These are phyloP conservation scores for Buphagus erythrorhynchus DNA, from an alignment of 2,797 vertebrate genomes.

Conservation along the genomic window DNA sequence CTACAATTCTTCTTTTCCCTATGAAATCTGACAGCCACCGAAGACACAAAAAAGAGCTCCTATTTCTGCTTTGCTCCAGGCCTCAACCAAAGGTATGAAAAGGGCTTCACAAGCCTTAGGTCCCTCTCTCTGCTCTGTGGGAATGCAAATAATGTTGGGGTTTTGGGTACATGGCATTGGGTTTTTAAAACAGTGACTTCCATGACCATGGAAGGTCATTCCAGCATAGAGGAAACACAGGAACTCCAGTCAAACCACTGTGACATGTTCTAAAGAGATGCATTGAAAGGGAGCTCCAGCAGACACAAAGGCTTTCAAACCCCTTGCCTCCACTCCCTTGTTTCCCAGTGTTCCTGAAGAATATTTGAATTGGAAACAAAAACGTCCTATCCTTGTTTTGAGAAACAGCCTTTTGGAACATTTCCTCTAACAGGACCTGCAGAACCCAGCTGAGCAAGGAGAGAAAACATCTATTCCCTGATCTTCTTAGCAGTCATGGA, in stretches of 20 bases:
- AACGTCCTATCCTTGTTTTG: background rate
- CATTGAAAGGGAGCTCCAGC: background rate
- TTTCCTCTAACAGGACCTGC: background rate
- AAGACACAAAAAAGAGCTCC: background rate
- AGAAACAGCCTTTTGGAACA: background rate
- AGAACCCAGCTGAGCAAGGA: background rate
- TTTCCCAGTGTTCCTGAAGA: background rate
- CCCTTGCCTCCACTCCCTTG: background rate
- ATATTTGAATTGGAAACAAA: background rate
- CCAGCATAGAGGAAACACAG: background rate
- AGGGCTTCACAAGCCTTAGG: background rate
- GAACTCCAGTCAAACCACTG: background rate
- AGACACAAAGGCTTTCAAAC: background rate
- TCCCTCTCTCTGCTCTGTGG: background rate
- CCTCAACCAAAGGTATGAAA: background rate
- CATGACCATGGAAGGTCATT: background rate
- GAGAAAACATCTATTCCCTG: background rate
- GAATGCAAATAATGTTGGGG: background rate
- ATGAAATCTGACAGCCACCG: background rate
- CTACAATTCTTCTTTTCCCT: background rate
- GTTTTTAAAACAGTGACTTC: background rate
- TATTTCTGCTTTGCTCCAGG: background rate
- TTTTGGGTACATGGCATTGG: background rate
- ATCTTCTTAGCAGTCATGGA: background rate
- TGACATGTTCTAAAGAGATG: background rate